Evolutionary conservation across 2,113 vertebrate genomes (phyloP), one percentile per base, ranked within the genome.

Genomic region (Lasiurus borealis): DNA sequence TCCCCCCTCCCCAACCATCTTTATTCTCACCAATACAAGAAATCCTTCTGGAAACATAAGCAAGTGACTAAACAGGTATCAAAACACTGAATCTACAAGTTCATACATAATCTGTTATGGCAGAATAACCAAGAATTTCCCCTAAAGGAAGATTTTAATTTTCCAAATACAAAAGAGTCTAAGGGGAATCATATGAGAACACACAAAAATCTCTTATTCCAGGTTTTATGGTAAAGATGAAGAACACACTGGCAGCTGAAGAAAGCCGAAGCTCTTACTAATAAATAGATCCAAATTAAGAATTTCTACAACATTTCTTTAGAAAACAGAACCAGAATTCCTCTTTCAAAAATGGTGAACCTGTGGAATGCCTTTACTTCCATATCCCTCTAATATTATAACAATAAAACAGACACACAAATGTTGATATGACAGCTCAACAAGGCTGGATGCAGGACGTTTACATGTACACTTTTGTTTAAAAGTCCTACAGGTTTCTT

Each of bases 281-380:
- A 98, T 98, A 98, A 99, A 98, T 98, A 98, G 87, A 76, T 97
- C 94, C 97, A 98, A 98, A 98, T 98, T 68, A 97, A 98, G 95
- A 98, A 97, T 96, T 98, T 98, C 98, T 98, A 98, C 95, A 98
- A 97, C 96, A 95, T 97, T 96, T 97, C 96, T 96, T 97, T 96
- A 97, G 95, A 98, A 97, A 98, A 98, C 76, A 98, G 97, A 94
- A 97, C 83, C 95, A 88, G 82, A 91, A 96, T 95, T 97, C 86
- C 64, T 94, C 89, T 73, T 95, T 88, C 88, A 13, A 13, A 88
- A 96, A 95, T 59, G 83, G 95, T 77, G 96, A 98, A 98, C 97
- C 94, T 98, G 96, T 88, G 96, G 96, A 97, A 98, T 96, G 98
- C 95, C 73, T 98, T 97, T 92, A 97, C 90, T 96, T 96, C 90